Conservation (phyloP, 2,113 vertebrate species). For the Muscicapa adusta region DNA sequence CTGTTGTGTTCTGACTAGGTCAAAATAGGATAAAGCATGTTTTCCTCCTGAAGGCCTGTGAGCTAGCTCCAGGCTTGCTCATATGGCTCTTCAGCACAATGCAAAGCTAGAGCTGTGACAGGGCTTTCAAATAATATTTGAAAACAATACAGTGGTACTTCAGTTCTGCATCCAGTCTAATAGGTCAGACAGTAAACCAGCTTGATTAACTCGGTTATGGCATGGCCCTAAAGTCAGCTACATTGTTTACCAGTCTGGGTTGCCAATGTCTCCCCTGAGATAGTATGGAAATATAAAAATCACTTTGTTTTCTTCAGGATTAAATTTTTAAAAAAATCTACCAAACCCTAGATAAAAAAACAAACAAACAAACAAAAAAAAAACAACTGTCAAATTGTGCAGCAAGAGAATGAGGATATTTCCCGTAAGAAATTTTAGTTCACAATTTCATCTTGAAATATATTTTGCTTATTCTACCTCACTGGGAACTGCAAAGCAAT, state of each 20-base stretch:
- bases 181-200: not conserved
- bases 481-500: not conserved
- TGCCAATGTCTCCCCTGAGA: not conserved
- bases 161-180: not conserved
- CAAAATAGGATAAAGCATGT: fast-evolving
- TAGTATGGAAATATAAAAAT: not conserved
- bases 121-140: not conserved
- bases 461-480: not conserved
- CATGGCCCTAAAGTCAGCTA: not conserved
- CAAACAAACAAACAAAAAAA: not conserved
- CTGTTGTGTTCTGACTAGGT: not conserved
- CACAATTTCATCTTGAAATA: not conserved
- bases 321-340: not conserved
- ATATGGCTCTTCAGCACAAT: not conserved
- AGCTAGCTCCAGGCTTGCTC: not conserved
- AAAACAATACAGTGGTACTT: not conserved
- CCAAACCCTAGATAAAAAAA: not conserved
- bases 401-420: not conserved
- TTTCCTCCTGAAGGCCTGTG: not conserved
- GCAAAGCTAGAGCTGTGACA: not conserved
- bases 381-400: not conserved
- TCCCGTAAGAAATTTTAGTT: not conserved
- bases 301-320: not conserved
- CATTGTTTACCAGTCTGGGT: not conserved
- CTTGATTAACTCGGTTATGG: not conserved